These are phyloP conservation scores for Coelopa frigida DNA, from an alignment of 1,140 invertebrate genomes.

Conservation along the genomic window DNA sequence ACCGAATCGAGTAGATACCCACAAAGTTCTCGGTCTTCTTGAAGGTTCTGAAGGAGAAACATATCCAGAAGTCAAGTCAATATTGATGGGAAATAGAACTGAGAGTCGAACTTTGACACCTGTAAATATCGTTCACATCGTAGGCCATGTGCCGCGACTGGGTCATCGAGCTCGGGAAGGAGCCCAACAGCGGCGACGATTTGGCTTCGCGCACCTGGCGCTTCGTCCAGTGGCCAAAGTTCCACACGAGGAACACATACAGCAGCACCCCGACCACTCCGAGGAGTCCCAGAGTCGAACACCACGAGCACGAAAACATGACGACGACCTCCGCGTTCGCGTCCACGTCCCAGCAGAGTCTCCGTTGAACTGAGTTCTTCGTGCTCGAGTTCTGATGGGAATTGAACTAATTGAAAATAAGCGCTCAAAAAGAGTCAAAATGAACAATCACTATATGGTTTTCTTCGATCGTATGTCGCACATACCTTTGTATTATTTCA, in stretches of 20 bases:
- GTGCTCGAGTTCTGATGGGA: too few relatives aligned
- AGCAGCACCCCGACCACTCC: conserved; percentile 11
- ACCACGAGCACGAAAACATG: too few relatives aligned
- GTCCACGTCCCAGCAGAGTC: too few relatives aligned
- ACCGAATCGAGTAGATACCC: conserved; percentile 42
- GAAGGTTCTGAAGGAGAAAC: conserved; percentile 11
- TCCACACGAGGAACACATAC: conserved; percentile 39
- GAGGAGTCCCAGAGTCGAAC: too few relatives aligned
- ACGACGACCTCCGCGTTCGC: too few relatives aligned
- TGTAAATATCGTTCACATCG: conserved; percentile 37
- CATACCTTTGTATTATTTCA: too few relatives aligned
- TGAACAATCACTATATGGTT: too few relatives aligned
- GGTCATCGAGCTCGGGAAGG: conserved; percentile 46
- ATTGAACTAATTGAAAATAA: too few relatives aligned
- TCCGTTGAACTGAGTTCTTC: too few relatives aligned
- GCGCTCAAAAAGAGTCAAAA: too few relatives aligned
- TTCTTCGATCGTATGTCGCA: too few relatives aligned
- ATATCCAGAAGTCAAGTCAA: neutral
- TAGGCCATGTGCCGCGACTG: conserved; percentile 28
- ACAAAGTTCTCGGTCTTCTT: conserved; percentile 28
- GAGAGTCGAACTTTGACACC: conserved; percentile 19
- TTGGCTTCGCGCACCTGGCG: conserved; percentile 31
- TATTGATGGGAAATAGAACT: neutral
- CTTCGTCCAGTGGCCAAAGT: conserved; percentile 41
- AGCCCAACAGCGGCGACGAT: conserved; percentile 33